Evolutionary conservation across 2,888 invertebrate species (phyloP).

Genomic region (Erynnis tages): DNA sequence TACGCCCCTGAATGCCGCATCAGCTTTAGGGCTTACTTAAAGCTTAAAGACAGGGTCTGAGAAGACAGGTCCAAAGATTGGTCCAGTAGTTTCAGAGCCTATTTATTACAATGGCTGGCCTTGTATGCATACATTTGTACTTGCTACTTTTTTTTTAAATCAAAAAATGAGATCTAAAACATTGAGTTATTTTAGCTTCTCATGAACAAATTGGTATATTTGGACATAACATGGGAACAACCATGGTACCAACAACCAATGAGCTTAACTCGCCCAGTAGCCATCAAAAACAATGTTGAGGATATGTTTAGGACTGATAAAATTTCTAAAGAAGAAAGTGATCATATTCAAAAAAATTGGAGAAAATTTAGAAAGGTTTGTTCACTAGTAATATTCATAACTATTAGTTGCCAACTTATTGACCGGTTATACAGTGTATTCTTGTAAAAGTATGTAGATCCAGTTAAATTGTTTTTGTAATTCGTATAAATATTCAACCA

Average conservation of each 20-base stretch:
- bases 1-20: too few relatives aligned
- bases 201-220: slow-evolving; percentile 39
- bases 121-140: too few relatives aligned
- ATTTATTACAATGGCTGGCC: too few relatives aligned
- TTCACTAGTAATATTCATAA: background rate
- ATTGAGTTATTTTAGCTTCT: slow-evolving; percentile 51
- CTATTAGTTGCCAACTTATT: background rate
- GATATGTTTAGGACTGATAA: slow-evolving; percentile 47
- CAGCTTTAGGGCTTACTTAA: too few relatives aligned
- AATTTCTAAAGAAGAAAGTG: slow-evolving; percentile 54
- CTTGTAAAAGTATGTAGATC: too few relatives aligned
- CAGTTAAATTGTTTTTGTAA: too few relatives aligned
- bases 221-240: slow-evolving; percentile 54
- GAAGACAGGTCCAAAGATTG: too few relatives aligned
- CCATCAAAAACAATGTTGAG: slow-evolving; percentile 32
- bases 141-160: too few relatives aligned
- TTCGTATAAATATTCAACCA: too few relatives aligned
- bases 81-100: too few relatives aligned
- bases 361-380: slow-evolving; percentile 52
- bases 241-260: slow-evolving; percentile 64
- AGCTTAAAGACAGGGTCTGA: too few relatives aligned
- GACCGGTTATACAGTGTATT: too few relatives aligned
- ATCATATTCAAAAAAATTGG: slow-evolving; percentile 57
- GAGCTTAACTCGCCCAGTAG: slow-evolving; percentile 45
- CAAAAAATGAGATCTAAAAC: background rate